phyloP scores from a whole-genome alignment of 1,140 invertebrate species.

The Platyscapa corneri region DNA sequence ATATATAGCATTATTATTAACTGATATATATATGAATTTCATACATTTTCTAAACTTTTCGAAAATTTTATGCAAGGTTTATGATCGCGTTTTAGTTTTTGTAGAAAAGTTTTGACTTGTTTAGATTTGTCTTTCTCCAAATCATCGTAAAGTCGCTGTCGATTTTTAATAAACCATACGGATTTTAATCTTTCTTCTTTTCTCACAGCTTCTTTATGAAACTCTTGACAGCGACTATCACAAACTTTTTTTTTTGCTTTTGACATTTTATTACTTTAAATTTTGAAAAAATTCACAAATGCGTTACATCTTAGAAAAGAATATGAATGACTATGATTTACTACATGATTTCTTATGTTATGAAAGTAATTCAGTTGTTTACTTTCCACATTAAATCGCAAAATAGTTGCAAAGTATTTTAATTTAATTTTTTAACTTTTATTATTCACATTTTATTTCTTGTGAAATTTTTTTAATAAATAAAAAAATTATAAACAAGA shows the following conservation, averaged over 20 bases:
- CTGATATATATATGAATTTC: no score
- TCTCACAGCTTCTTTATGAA: slow-evolving; percentile 54
- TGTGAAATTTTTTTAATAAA: no score
- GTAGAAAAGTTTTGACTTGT: neutral
- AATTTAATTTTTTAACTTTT: no score
- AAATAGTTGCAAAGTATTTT: no score
- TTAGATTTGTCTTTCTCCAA: slow-evolving; percentile 42
- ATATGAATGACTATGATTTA: no score
- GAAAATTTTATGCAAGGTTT: neutral
- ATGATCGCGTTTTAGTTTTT: neutral
- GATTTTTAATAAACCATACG: slow-evolving; percentile 63
- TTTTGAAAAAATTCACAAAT: neutral
- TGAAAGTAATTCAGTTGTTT: slow-evolving; percentile 13
- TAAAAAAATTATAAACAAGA: no score
- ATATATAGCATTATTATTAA: neutral
- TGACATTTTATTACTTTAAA: slow-evolving; percentile 10
- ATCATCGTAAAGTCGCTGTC: slow-evolving; percentile 60
- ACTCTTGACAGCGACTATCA: slow-evolving; percentile 60
- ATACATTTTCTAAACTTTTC: neutral
- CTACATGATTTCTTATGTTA: neutral
- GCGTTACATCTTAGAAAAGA: neutral
- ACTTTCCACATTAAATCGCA: no score
- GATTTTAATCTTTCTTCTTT: slow-evolving; percentile 59
- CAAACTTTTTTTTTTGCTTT: slow-evolving; percentile 52
- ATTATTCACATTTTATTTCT: no score